A percentile compares a stretch with the other conserved stretches of the same genome.
Evolutionary conservation across 2,888 invertebrate species (phyloP).

Genomic region (Actias luna): DNA sequence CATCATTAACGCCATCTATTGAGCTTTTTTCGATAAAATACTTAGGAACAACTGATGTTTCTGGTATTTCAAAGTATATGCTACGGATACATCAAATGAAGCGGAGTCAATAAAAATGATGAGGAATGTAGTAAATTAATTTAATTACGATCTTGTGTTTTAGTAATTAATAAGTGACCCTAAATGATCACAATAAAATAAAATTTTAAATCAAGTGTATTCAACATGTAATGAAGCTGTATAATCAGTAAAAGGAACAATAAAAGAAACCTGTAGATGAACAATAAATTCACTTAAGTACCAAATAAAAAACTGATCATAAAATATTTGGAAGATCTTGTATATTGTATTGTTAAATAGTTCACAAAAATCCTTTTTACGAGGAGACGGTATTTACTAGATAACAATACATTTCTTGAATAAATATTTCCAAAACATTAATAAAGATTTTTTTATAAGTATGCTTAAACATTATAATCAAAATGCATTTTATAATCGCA

Average conservation of each 20-base stretch:
- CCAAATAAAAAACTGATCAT: background rate
- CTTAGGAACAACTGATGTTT: background rate
- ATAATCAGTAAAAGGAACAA: background rate
- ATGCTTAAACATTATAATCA: background rate
- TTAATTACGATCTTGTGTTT: background rate
- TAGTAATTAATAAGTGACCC: background rate
- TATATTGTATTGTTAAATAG: background rate
- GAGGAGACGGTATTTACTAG: background rate
- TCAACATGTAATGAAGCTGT: background rate
- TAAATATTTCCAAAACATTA: background rate
- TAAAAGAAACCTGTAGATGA: background rate
- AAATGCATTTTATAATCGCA: slow-evolving; percentile 30
- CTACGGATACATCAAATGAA: background rate
- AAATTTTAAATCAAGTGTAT: background rate
- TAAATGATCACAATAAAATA: background rate
- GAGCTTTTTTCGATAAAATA: background rate
- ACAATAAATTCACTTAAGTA: background rate
- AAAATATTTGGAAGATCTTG: background rate
- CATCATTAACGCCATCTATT: background rate
- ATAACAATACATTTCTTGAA: background rate
- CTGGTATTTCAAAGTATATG: background rate
- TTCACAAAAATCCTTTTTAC: background rate
- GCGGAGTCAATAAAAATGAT: background rate
- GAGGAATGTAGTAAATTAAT: background rate
- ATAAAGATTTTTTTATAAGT: background rate